Conservation (phyloP, 2,888 invertebrate genomes). For the Neoascia interrupta region DNA sequence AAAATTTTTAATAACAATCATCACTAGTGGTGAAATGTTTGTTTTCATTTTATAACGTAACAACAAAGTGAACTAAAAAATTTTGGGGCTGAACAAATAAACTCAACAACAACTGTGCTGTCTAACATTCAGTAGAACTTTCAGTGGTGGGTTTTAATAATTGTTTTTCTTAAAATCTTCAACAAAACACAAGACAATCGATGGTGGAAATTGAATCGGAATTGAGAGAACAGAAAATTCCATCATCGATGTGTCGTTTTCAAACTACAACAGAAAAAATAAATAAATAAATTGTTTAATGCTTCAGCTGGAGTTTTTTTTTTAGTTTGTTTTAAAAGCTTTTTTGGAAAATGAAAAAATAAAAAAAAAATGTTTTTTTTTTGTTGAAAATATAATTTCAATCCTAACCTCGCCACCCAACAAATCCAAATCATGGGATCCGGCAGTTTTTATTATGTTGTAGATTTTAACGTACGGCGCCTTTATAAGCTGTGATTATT, state of each 20-base stretch:
- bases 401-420: slow-evolving; percentile 81
- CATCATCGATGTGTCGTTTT: slow-evolving; percentile 36
- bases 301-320: slow-evolving; percentile 54
- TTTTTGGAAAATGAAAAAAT: slow-evolving; percentile 18
- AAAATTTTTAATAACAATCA: slow-evolving; percentile 28
- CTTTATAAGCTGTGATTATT: slow-evolving; percentile 92
- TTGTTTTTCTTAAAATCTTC: slow-evolving; percentile 20
- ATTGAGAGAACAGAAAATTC: slow-evolving; percentile 17
- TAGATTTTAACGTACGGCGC: slow-evolving; percentile 97
- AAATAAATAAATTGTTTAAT: slow-evolving; percentile 17
- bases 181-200: slow-evolving; percentile 43
- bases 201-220: slow-evolving; percentile 19
- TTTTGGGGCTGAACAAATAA: slow-evolving; percentile 51
- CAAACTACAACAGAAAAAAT: slow-evolving; percentile 57
- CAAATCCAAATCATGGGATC: slow-evolving; percentile 85
- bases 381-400: slow-evolving; percentile 74
- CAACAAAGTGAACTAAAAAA: slow-evolving; percentile 1
- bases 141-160: slow-evolving; percentile 45
- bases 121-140: slow-evolving; percentile 64
- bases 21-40: slow-evolving; percentile 47
- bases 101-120: slow-evolving; percentile 62
- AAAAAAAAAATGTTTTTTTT: slow-evolving; percentile 57
- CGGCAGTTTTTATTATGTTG: slow-evolving; percentile 95
- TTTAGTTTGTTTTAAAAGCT: slow-evolving; percentile 33
- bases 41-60: neutral